Conservation (phyloP, 2,113 vertebrate species). For the Seriola rivoliana region DNA sequence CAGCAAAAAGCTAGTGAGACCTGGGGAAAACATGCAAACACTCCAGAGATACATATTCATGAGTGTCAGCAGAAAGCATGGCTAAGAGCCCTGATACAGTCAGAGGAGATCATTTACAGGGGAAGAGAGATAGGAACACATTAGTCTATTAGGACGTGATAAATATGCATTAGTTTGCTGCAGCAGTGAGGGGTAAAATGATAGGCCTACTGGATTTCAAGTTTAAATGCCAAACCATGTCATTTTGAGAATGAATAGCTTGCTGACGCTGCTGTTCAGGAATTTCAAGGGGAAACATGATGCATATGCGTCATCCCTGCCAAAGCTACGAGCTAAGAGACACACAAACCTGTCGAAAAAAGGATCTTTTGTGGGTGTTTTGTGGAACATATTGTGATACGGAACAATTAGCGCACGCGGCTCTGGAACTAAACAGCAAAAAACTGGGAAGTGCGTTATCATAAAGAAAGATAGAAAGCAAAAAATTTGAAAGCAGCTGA, state of each 20-base stretch:
- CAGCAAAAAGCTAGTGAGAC: not conserved
- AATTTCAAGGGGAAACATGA: slow-evolving; percentile 30
- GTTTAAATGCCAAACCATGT: slow-evolving; percentile 63
- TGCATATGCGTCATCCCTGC: slow-evolving; percentile 29
- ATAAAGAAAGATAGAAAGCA: not conserved
- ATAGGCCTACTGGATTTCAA: slow-evolving; percentile 32
- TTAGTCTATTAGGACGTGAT: slow-evolving; percentile 44
- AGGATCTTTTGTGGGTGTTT: not conserved
- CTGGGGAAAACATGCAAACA: slow-evolving; percentile 27
- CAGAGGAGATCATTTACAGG: slow-evolving; percentile 54
- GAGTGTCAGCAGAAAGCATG: slow-evolving; percentile 40
- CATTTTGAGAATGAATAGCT: slow-evolving; percentile 39
- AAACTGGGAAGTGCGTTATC: not conserved
- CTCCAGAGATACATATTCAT: slow-evolving; percentile 58
- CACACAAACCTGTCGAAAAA: not conserved
- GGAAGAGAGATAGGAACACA: slow-evolving; percentile 47
- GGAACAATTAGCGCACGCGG: not conserved
- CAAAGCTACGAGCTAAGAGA: not conserved
- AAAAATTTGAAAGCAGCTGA: not conserved
- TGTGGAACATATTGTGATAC: not conserved
- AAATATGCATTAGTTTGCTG: slow-evolving; percentile 65
- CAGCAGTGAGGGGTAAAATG: slow-evolving; percentile 46
- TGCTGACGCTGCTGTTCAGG: slow-evolving; percentile 32
- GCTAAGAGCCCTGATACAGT: slow-evolving; percentile 43
- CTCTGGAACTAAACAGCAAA: not conserved